Evolutionary conservation across 2,113 vertebrate species (phyloP), one percentile per base, ranked within the genome.

Genomic region (Macaca nemestrina): DNA sequence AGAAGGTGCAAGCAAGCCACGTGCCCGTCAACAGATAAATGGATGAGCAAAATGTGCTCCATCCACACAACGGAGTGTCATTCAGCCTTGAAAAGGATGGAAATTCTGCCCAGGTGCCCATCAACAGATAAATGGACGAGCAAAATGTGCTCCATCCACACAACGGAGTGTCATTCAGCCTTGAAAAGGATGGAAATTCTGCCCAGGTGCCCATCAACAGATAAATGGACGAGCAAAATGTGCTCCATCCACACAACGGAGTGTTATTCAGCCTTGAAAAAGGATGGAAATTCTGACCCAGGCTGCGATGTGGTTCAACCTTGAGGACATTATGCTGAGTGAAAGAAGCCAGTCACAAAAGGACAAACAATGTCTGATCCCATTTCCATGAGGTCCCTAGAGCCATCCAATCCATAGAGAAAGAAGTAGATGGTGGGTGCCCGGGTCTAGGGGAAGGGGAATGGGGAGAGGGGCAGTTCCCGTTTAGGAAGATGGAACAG

Each of bases 261-360:
- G 6, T 17, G 20, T 3, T 20, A 5, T 0, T 50, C 32, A 35
- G 27, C 27, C 32, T 70, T 50, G 12, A 50, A 50, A 50, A 50
- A 40, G 2, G 35, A 7, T 7, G 48, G 23, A 9, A 2, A 30
- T 22, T 25, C 73, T 30, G 32, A 68, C 27, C 1, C 5, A 27
- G 1, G 2, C 22, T 7, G 2, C 2, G 0, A 0, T 0, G 0
- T 0, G 30, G 38, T 3, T 0, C 30, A 38, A 18, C 43, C 18
- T 7, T 4, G 59, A 30, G 40, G 75, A 61, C 14, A 12, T 12
- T 4, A 17, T 0, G 32, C 75, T 48, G 22, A 27, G 85, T 18
- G 92, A 92, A 32, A 10, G 6, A 1, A 18, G 20, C 12, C 70
- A 12, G 67, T 14, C 22, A 8, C 22, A 4, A 2, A 8, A 76